Evolutionary conservation across 23 tunicate genomes (phyloP), one percentile per base, ranked within the genome.

Genomic region (Oikopleura albicans): DNA sequence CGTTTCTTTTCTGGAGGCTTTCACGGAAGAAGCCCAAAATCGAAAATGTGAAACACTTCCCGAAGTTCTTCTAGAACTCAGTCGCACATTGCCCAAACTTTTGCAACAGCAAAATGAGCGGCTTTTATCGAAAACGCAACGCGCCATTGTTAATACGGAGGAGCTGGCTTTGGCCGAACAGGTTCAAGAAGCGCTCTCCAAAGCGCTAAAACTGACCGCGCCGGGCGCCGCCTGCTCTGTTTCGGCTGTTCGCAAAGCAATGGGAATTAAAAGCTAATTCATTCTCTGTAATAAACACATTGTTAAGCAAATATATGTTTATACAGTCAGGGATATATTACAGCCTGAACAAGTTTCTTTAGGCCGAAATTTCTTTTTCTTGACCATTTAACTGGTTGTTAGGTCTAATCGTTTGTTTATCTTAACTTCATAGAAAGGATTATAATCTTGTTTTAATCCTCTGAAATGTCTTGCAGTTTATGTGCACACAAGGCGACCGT

Each of bases 171-270:
- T 31, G 33, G 79, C 79, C 35, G 79, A 71, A 16, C 34, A 71
- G 37, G 79, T 37, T 29, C 27, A 12, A 2, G 79, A 16, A 2
- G 79, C 79, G 35, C 27, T 71, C 31, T 2, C 37, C 4, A 71
- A 71, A 71, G 79, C 35, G 36, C 79, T 71, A 4, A 71, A 71
- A 29, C 79, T 71, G 4, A 71, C 79, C 31, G 79, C 79, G 4
- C 79, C 79, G 2, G 79, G 79, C 33, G 79, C 79, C 37, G 79
- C 79, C 4, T 16, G 27, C 37, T 71, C 79, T 29, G 79, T 71
- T 12, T 2, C 33, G 35, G 79, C 79, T 2, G 4, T 71, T 16
- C 33, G 79, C 28, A 71, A 71, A 29, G 79, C 79, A 71, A 71
- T 71, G 79, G 63, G 63, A 22, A 49, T 49, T 49, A 8, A 12